A percentile compares a stretch with the other conserved stretches of the same genome.
Conservation (phyloP, 2,797 vertebrate species). For the Trematomus bernacchii region DNA sequence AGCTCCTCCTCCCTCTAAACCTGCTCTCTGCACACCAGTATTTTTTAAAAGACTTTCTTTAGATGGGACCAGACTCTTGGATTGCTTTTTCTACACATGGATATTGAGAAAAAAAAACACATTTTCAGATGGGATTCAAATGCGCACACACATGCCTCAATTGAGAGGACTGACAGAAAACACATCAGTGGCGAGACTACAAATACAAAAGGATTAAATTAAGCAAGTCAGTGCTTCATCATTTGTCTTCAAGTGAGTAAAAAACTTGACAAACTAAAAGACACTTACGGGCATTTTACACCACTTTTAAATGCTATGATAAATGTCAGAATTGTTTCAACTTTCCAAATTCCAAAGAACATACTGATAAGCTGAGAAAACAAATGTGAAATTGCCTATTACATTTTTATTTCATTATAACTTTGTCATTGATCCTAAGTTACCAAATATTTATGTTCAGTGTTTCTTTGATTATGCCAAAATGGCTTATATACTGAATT, state of each 20-base stretch:
- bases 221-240: conserved; percentile 25
- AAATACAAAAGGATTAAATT: conserved; percentile 24
- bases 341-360: conserved; percentile 61
- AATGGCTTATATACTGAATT: conserved; percentile 10
- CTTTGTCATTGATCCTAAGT: conserved; percentile 6
- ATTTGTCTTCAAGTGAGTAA: conserved; percentile 16
- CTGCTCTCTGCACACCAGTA: not conserved
- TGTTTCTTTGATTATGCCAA: conserved; percentile 26
- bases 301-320: conserved; percentile 18
- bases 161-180: conserved; percentile 14
- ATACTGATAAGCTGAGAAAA: conserved; percentile 24
- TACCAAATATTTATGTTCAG: conserved; percentile 22
- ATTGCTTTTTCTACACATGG: conserved; percentile 58
- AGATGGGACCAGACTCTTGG: conserved; percentile 46
- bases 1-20: conserved; percentile 97
- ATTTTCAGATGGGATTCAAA: conserved; percentile 38
- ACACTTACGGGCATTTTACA: conserved; percentile 55
- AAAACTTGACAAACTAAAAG: conserved; percentile 16
- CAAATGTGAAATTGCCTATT: not conserved
- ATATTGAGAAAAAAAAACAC: conserved; percentile 37
- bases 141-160: conserved; percentile 24
- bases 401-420: conserved; percentile 13
- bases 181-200: conserved; percentile 20
- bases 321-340: conserved; percentile 10
- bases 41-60: conserved; percentile 28